Evolutionary conservation across 2,888 invertebrate genomes (phyloP).

Genomic region (Hybos culiciformis): DNA sequence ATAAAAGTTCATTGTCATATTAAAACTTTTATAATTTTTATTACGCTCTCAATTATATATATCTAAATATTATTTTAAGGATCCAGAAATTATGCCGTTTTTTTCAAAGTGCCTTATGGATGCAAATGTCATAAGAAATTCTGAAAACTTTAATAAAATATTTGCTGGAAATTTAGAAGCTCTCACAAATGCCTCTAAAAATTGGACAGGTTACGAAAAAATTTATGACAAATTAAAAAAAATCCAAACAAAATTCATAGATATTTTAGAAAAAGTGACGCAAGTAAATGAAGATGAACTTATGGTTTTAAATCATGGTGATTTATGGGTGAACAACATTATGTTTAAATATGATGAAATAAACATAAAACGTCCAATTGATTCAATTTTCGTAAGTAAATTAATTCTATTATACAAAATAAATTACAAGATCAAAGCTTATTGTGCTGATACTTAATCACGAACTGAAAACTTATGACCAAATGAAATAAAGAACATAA

Average conservation of each 20-base stretch:
- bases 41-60: no score
- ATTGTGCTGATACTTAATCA: no score
- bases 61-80: no score
- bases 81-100: background rate
- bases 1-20: background rate
- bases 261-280: background rate
- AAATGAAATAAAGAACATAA: no score
- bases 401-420: background rate
- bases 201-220: constrained; percentile 33
- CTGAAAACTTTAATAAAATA: background rate
- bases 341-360: constrained; percentile 34
- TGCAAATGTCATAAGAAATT: background rate
- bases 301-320: constrained; percentile 41
- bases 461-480: no score
- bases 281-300: constrained; percentile 23
- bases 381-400: constrained; percentile 35
- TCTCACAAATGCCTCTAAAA: constrained; percentile 19
- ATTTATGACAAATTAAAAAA: constrained; percentile 31
- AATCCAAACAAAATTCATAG: background rate
- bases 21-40: background rate
- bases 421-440: no score
- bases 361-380: constrained; percentile 27
- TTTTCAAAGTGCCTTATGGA: background rate
- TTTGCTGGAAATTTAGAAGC: background rate
- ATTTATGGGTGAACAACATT: constrained; percentile 41